A percentile compares a stretch with the other conserved stretches of the same genome.
phyloP scores from a whole-genome alignment of 1,140 invertebrate genomes.

The Drosophila seguyi region DNA sequence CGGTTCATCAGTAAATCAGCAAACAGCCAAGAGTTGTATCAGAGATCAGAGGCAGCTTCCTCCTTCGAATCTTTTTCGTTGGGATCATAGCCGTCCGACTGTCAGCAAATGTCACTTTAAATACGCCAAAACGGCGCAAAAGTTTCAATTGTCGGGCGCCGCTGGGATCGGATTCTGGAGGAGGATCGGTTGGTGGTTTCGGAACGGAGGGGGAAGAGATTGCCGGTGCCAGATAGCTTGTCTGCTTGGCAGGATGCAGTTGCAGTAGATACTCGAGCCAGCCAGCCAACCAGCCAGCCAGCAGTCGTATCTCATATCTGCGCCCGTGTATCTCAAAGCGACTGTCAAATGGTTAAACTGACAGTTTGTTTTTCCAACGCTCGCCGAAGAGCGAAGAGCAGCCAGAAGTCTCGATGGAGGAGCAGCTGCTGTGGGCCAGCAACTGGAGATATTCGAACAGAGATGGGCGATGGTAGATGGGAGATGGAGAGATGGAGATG shows the following conservation, averaged over 20 bases:
- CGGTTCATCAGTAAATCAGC: constrained; percentile 10
- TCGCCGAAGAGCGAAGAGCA: constrained; percentile 20
- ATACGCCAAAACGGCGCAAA: constrained; percentile 82
- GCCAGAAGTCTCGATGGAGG: constrained; percentile 8
- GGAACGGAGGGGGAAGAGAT: constrained; percentile 28
- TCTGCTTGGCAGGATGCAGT: constrained; percentile 60
- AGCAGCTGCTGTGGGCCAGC: constrained; percentile 22
- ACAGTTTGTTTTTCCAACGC: constrained; percentile 71
- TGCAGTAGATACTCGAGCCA: constrained; percentile 36
- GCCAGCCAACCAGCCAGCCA: too few species aligned
- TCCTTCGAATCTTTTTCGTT: constrained; percentile 13
- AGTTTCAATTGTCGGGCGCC: constrained; percentile 79
- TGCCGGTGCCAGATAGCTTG: constrained; percentile 54
- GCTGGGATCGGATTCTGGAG: constrained; percentile 43
- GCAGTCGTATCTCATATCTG: constrained; percentile 76
- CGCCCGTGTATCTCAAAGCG: constrained; percentile 79
- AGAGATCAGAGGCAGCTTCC: constrained; percentile 24
- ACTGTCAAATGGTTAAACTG: constrained; percentile 81
- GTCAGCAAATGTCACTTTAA: constrained; percentile 82
- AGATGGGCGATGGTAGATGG: constrained; percentile 27
- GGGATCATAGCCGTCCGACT: constrained; percentile 54
- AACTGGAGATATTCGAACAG: constrained; percentile 33
- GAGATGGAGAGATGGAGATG: constrained; percentile 17
- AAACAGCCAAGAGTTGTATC: constrained; percentile 29
- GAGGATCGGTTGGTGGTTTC: background rate